Conservation (phyloP, 37 sponge, comb jelly and placozoan genomes). For the Haliclona indistincta region DNA sequence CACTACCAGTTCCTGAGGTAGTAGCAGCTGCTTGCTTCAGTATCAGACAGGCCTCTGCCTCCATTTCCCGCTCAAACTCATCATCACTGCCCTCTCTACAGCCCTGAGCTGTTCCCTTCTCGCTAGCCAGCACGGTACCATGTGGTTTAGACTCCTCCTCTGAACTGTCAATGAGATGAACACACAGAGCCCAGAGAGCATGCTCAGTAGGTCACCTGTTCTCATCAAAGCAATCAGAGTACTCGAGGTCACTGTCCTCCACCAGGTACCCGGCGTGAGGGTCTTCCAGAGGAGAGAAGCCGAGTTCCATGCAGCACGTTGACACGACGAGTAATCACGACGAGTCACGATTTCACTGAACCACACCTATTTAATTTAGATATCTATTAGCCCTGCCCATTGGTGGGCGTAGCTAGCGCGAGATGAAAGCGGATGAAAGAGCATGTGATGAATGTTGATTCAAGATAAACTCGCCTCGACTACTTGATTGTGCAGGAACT, state of each 20-base stretch:
- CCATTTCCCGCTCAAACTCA: conserved; percentile 86
- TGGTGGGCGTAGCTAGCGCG: too few relatives aligned
- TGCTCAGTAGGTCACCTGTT: conserved; percentile 18
- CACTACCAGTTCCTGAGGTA: neutral
- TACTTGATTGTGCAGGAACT: too few relatives aligned
- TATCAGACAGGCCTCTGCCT: conserved; percentile 18
- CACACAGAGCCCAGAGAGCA: neutral
- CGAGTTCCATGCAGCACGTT: conserved; percentile 52
- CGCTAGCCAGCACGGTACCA: neutral
- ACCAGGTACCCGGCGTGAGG: conserved; percentile 75
- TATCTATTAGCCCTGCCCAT: too few relatives aligned
- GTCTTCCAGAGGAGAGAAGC: conserved; percentile 30
- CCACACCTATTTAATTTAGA: too few relatives aligned
- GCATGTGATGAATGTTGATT: too few relatives aligned
- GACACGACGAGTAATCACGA: neutral
- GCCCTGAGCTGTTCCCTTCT: too few relatives aligned
- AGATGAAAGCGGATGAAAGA: too few relatives aligned
- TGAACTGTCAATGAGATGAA: conserved; percentile 7
- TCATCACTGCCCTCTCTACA: conserved; percentile 57
- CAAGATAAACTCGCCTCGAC: too few relatives aligned
- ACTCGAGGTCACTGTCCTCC: conserved; percentile 85
- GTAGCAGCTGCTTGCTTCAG: conserved; percentile 3
- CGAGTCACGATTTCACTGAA: too few relatives aligned
- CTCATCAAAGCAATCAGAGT: conserved; percentile 57
- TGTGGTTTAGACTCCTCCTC: conserved; percentile 7